Conservation (phyloP, 1,140 invertebrate species). For the Mactra quadrangularis region DNA sequence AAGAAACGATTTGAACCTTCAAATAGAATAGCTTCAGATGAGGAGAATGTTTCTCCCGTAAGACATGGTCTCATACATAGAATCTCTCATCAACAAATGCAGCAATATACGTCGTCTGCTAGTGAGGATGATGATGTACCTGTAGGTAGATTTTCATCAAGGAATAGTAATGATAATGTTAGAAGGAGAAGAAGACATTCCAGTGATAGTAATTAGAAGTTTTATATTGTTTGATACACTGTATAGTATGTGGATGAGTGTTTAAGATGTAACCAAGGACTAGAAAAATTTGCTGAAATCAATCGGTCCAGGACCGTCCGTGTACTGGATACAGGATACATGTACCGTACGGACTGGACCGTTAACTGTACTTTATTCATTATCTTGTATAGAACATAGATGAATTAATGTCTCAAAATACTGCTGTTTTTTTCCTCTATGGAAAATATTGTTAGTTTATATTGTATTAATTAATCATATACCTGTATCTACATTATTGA, state of each 20-base stretch:
- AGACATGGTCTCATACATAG: background rate
- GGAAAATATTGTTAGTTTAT: too few species aligned
- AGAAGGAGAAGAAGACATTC: background rate
- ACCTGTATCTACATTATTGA: too few species aligned
- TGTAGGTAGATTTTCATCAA: slow-evolving; percentile 7
- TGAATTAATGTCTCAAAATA: too few species aligned
- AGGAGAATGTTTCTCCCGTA: background rate
- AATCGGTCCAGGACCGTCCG: too few species aligned
- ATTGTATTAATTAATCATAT: too few species aligned
- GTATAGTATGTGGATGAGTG: background rate
- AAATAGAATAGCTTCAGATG: background rate
- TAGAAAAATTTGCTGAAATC: too few species aligned
- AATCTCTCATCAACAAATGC: slow-evolving; percentile 22
- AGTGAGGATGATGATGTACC: slow-evolving; percentile 17
- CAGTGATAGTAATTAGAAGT: slow-evolving; percentile 5
- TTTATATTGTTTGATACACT: background rate
- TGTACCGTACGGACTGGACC: too few species aligned
- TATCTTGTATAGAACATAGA: too few species aligned
- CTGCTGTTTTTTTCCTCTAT: too few species aligned
- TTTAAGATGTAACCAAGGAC: too few species aligned
- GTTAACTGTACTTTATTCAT: too few species aligned
- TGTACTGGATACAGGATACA: too few species aligned
- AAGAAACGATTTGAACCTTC: background rate
- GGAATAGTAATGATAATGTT: background rate
- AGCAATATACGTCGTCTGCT: slow-evolving; percentile 8